Conservation (phyloP, 2,888 invertebrate species). For the Amblyjoppa fuscipennis region DNA sequence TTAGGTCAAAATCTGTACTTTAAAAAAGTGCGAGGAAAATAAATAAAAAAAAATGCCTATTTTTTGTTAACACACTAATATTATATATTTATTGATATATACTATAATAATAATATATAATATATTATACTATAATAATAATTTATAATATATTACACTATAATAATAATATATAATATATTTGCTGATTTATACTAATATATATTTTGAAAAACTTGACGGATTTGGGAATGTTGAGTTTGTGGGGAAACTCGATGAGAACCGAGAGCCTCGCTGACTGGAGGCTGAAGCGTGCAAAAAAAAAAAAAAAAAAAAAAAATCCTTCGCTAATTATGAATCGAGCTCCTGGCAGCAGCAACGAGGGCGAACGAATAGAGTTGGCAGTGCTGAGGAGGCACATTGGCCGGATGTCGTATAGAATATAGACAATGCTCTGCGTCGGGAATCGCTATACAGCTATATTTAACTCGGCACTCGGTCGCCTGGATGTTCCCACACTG, state of each 20-base stretch:
- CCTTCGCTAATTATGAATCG: slow-evolving; percentile 66
- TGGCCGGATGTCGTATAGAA: slow-evolving; percentile 65
- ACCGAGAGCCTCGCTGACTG: neutral
- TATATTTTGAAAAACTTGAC: too few relatives aligned
- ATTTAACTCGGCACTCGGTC: slow-evolving; percentile 23
- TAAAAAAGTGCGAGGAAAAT: too few relatives aligned
- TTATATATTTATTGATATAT: too few relatives aligned
- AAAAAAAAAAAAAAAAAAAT: slow-evolving; percentile 39
- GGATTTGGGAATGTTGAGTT: neutral
- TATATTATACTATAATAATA: too few relatives aligned
- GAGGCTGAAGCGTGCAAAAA: neutral
- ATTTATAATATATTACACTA: too few relatives aligned
- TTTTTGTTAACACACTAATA: too few relatives aligned
- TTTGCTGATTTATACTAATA: too few relatives aligned
- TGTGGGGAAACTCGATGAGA: neutral
- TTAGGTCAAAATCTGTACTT: too few relatives aligned
- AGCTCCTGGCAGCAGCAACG: slow-evolving; percentile 34
- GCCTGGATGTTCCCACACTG: slow-evolving; percentile 67
- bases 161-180: too few relatives aligned
- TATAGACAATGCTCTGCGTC: slow-evolving; percentile 63
- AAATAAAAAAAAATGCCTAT: too few relatives aligned
- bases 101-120: too few relatives aligned
- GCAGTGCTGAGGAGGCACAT: slow-evolving; percentile 56
- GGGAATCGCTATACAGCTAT: slow-evolving; percentile 30
- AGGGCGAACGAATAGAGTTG: slow-evolving; percentile 57